Evolutionary conservation across 2,888 invertebrate genomes (phyloP).

Genomic region (Chesias legatella): DNA sequence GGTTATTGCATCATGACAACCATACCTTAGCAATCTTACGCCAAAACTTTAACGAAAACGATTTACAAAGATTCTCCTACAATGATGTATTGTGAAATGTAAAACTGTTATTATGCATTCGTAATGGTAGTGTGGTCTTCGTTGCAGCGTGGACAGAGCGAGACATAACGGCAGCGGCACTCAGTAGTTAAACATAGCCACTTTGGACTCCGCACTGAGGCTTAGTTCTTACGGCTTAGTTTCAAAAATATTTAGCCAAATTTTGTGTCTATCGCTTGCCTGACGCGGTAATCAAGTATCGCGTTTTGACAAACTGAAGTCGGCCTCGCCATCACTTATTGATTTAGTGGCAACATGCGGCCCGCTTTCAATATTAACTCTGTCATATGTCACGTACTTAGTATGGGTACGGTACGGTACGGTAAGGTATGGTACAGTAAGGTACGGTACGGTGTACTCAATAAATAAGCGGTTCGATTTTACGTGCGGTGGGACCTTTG

Average conservation of each 20-base stretch:
- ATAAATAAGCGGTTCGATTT: conserved; percentile 3
- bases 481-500: conserved; percentile 10
- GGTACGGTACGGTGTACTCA: too few species aligned
- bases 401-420: too few species aligned
- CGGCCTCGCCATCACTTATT: conserved; percentile 35
- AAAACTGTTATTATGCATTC: conserved; percentile 23
- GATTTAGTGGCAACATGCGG: conserved; percentile 41
- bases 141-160: conserved; percentile 28
- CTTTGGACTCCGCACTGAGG: conserved; percentile 19
- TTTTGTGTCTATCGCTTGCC: conserved; percentile 30
- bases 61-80: conserved; percentile 20
- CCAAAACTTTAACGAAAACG: conserved; percentile 15
- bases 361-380: too few species aligned
- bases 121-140: too few species aligned
- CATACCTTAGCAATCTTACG: conserved; percentile 12
- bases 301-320: conserved; percentile 33
- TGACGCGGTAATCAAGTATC: conserved; percentile 30
- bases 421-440: too few species aligned
- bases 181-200: conserved; percentile 25
- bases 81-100: conserved; percentile 20
- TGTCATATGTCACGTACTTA: too few species aligned
- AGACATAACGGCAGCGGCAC: conserved; percentile 29
- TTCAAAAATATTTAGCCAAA: conserved; percentile 30
- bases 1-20: too few species aligned
- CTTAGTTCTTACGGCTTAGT: conserved; percentile 25